Evolutionary conservation across 1,140 invertebrate species (phyloP), one percentile per base, ranked within the genome.

Genomic region (Vollenhovia emeryi): DNA sequence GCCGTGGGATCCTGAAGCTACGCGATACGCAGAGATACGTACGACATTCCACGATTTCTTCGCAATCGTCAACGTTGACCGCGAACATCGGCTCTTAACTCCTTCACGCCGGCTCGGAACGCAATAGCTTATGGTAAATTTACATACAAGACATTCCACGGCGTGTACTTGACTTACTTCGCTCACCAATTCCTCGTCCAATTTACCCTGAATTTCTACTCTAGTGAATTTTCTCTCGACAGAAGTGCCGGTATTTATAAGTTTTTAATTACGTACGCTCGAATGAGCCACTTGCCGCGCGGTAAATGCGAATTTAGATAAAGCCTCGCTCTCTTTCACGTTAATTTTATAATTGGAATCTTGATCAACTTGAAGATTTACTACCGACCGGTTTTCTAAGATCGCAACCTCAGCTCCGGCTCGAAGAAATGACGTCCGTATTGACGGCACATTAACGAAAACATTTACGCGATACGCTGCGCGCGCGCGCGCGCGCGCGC

Each of bases 51-150:
- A 18, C 6, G 21, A 43, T 55, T 55, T 69, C 64, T n/a, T 60
- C 24, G 24, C n/a, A 60, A 68, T 66, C 27, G 62, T 52, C 21
- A 27, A 36, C 45, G 76, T 40, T 68, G 76, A 69, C 76, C 62
- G 45, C 76, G 45, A 80, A 80, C 45, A 36, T 11, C 57, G 71
- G 33, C 27, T 62, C 8, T 40, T 40, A 27, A 18, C 36, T 75
- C 40, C 48, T 30, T 43, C 55, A 71, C 21, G 36, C 55, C 6
- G 24, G 6, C 18, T 36, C 33, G 43, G 11, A 3, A 64, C 60
- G 66, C 76, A 68, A 50, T 55, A 33, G 33, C 48, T 43, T 80
- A 71, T 69, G 64, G 15, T 71, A 80, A 80, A 66, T 40, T 50
- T 33, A 48, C 59, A 9, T 60, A 36, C 57, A 15, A 13, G 27